Base-by-base conservation (phyloP, 64 coral and sea anemone species). In the Hydrozoanthus tunicans region DNA sequence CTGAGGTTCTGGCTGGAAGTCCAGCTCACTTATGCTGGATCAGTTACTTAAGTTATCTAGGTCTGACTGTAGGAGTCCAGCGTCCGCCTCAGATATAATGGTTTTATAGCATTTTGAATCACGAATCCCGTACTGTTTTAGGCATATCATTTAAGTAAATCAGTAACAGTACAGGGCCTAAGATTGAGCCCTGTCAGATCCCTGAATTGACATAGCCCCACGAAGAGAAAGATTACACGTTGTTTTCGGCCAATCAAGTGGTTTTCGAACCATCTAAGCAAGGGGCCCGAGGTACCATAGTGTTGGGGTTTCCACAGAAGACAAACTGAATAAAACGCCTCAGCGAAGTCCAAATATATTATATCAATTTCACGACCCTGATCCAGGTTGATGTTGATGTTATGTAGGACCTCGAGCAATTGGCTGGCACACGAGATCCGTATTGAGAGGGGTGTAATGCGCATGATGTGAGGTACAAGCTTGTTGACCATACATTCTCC, bases 121-220 rank as follows among this genome's bases (percentile, higher is more conserved):
- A 43, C 85, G 13, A 90, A 78, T 70, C 75, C 23, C 10, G 72
- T 56, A 10, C 7, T 77, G 17, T n/a, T 58, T 63, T 76, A 9
- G 4, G 53, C 10, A 77, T 56, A 59, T 55, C 69, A 51, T n/a
- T 77, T 53, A 77, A 0, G 65, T 68, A 14, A 74, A 20, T 62
- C 71, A 86, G 43, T 25, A 89, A 89, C 9, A 89, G 69, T 17
- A 78, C 23, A 61, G 88, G 88, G 7, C 88, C 73, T n/a, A 90
- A 32, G 6, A 90, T 9, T 76, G 88, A 89, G 12, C 85, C 85
- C 69, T 89, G 69, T 59, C 69, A 67, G 8, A 89, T 52, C n/a
- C 85, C 85, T 25, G 88, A 90, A 8, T 77, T 76, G 55, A 90
- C 73, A 62, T 78, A 59, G 7, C 58, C 88, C 73, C 70, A 64